A percentile compares a stretch with the other conserved stretches of the same genome.
Evolutionary conservation across 2,113 vertebrate genomes (phyloP).

Genomic region (Oncorhynchus tshawytscha): DNA sequence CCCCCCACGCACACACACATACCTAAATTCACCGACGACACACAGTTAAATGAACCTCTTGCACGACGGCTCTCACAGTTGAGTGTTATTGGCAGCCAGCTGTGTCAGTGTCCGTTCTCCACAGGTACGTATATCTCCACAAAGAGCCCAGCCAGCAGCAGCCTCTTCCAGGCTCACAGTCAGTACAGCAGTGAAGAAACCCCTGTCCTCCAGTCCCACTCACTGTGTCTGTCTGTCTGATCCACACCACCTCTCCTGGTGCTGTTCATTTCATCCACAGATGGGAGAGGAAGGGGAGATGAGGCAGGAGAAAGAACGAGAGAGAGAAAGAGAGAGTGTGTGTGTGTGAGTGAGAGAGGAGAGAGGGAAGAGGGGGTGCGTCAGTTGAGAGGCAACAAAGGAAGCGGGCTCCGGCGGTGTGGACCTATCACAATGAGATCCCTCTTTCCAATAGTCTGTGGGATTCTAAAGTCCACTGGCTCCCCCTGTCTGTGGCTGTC

Average conservation of each 20-base stretch:
- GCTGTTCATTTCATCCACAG: background rate
- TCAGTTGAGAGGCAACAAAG: conserved; percentile 47
- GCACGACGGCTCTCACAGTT: background rate
- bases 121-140: conserved; percentile 1
- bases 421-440: conserved; percentile 55
- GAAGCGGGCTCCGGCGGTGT: conserved; percentile 43
- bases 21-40: background rate
- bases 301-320: conserved; percentile 39
- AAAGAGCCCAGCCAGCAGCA: background rate
- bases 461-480: conserved; percentile 64
- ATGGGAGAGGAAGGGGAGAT: conserved; percentile 20
- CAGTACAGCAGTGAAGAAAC: background rate
- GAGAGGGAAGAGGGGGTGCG: conserved; percentile 9
- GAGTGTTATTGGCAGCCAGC: background rate
- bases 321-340: conserved; percentile 23
- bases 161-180: background rate
- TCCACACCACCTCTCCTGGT: conserved; percentile 34
- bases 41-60: background rate
- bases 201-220: background rate
- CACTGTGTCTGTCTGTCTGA: conserved; percentile 14
- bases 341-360: conserved; percentile 7
- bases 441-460: conserved; percentile 50
- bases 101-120: background rate
- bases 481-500: conserved; percentile 53
- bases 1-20: background rate